These are phyloP conservation scores for Drosophila trapezifrons DNA, from an alignment of 1,140 invertebrate genomes.

Conservation along the genomic window DNA sequence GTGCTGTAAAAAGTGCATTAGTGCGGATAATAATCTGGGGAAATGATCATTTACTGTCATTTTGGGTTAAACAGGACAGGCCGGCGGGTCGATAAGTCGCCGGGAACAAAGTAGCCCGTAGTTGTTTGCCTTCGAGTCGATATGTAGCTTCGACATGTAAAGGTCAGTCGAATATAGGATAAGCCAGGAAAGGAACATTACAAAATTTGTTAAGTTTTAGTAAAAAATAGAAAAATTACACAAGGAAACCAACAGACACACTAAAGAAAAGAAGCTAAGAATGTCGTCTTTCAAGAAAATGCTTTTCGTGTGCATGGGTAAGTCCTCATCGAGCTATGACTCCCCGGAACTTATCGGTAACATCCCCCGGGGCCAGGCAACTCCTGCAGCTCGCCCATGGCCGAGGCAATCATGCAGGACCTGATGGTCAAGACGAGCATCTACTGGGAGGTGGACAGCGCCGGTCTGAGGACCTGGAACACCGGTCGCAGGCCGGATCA, in stretches of 20 bases:
- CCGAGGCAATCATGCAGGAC: slow-evolving; percentile 67
- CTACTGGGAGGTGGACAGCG: slow-evolving; percentile 75
- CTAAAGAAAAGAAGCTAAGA: background rate
- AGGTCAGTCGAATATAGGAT: slow-evolving; percentile 5
- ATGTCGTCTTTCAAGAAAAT: slow-evolving; percentile 64
- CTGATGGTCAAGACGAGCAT: slow-evolving; percentile 70
- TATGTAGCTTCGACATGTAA: background rate
- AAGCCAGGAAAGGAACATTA: slow-evolving; percentile 4
- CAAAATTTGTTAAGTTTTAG: slow-evolving; percentile 30
- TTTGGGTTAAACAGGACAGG: slow-evolving; percentile 13
- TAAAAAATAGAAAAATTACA: background rate
- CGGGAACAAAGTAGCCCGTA: slow-evolving; percentile 22
- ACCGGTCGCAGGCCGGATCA: slow-evolving; percentile 61
- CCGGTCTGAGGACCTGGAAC: slow-evolving; percentile 64
- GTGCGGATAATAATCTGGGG: slow-evolving; percentile 31
- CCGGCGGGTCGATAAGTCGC: slow-evolving; percentile 10
- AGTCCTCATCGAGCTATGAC: background rate
- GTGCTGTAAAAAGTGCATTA: slow-evolving; percentile 46
- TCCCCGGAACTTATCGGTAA: no score
- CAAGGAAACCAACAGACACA: background rate
- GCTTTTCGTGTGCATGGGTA: slow-evolving; percentile 70
- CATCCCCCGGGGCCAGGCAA: slow-evolving; percentile 36
- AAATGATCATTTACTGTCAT: slow-evolving; percentile 29
- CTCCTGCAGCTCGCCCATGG: slow-evolving; percentile 71
- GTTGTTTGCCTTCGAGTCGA: slow-evolving; percentile 1